Evolutionary conservation across 2,797 vertebrate species (phyloP), one percentile per base, ranked within the genome.

Genomic region (Pterois miles): DNA sequence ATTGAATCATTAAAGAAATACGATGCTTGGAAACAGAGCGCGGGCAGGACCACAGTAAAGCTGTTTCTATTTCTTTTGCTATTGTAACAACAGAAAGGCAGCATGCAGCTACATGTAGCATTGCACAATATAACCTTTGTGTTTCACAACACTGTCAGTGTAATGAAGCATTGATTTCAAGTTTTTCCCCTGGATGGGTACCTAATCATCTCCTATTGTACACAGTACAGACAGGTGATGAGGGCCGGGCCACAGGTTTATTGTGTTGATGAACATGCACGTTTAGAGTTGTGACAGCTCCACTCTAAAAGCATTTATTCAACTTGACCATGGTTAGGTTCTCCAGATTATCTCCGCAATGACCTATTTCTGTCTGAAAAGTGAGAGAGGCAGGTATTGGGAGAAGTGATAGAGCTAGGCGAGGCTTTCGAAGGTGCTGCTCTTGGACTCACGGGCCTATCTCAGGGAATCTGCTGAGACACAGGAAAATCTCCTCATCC

Each of bases 1-100:
- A 90, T 76, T 79, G 52, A 88, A 85, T 90, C 86, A 88, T 88
- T 91, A 84, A 87, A 89, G 59, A 90, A 86, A 90, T 76, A 78
- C 63, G 58, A 76, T 48, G 77, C 68, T 65, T 4, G 12, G 59
- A 74, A 82, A 68, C 53, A 8, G 52, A 79, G 58, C 31, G 57
- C 22, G 9, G 62, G 73, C 52, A 80, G 65, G 63, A 67, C 25
- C 48, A 14, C 40, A 66, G 66, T 20, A 23, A 69, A 31, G 38
- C 50, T 72, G 64, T 74, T 76, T 68, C 52, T 29, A 40, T 8
- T 31, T 34, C 2, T 13, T 6, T 12, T 59, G 48, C 6, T 23
- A 43, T 7, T 66, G 36, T 65, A 70, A 64, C 65, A 79, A 9
- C 48, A 76, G 54, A 71, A 65, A 67, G 53, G 53, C 64, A 65